A percentile compares a stretch with the other conserved stretches of the same genome.
Conservation (phyloP, 2,113 vertebrate genomes). For the Colius striatus region DNA sequence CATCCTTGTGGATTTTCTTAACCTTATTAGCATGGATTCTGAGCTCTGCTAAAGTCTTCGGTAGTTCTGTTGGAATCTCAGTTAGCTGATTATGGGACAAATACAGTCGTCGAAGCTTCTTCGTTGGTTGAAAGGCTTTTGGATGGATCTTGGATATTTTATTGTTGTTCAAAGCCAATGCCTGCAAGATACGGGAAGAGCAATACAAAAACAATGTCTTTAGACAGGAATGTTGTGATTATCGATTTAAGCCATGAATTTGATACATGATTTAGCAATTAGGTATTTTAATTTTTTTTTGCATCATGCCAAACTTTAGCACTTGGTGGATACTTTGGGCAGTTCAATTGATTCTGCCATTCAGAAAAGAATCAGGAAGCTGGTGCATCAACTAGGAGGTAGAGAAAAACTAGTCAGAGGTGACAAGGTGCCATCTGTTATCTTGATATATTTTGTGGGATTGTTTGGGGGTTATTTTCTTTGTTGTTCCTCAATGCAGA, state of each 20-base stretch:
- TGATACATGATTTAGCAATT: background rate
- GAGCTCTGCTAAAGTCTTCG: conserved; percentile 88
- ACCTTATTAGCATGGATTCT: conserved; percentile 96
- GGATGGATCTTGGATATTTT: conserved; percentile 93
- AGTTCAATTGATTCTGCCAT: background rate
- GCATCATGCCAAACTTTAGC: background rate
- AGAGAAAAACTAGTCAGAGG: background rate
- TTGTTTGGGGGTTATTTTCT: background rate
- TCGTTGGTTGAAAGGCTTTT: conserved; percentile 89
- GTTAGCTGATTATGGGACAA: conserved; percentile 93
- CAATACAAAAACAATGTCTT: background rate
- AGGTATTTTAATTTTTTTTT: background rate
- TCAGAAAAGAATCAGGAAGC: background rate
- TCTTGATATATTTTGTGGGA: background rate
- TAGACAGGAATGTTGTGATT: background rate
- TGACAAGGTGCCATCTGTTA: background rate
- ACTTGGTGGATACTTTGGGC: background rate
- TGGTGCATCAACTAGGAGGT: background rate
- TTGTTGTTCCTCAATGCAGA: background rate
- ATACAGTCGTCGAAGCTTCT: conserved; percentile 88
- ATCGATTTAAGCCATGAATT: background rate
- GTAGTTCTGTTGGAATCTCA: conserved; percentile 90
- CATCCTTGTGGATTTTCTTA: conserved; percentile 86
- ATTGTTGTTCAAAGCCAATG: conserved; percentile 95
- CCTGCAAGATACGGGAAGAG: conserved; percentile 73